Conservation (phyloP, 2,888 invertebrate genomes). For the Capitulum mitella region DNA sequence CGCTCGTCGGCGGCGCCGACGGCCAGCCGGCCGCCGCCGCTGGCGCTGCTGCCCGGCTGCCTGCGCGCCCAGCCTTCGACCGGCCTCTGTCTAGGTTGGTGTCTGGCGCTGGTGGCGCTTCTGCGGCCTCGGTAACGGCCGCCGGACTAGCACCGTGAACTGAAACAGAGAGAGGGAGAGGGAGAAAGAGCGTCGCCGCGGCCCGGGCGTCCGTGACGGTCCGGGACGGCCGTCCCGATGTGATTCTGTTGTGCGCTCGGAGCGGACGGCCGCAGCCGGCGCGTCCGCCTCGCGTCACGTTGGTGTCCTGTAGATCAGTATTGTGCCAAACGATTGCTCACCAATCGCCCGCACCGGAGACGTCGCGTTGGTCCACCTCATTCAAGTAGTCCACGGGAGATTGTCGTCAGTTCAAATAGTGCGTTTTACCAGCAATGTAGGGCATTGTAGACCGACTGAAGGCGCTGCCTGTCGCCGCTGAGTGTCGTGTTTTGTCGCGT, state of each 20-base stretch:
- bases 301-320: not conserved
- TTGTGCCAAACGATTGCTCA: slow-evolving; percentile 23
- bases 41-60: slow-evolving; percentile 29
- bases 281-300: not conserved
- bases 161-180: too few species aligned
- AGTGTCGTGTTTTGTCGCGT: not conserved
- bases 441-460: not conserved
- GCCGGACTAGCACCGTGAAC: too few species aligned
- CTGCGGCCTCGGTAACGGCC: slow-evolving; percentile 11
- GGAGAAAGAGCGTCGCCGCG: too few species aligned
- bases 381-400: not conserved
- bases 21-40: slow-evolving; percentile 35
- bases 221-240: not conserved
- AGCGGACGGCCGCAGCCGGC: not conserved
- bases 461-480: not conserved
- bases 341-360: not conserved
- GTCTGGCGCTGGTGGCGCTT: slow-evolving; percentile 33
- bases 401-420: slow-evolving; percentile 1
- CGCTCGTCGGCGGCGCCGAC: slow-evolving; percentile 33
- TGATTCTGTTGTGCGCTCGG: not conserved
- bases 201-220: too few species aligned
- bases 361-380: not conserved
- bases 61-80: slow-evolving; percentile 32
- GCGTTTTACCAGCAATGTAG: not conserved
- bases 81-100: slow-evolving; percentile 38